A percentile compares a stretch with the other conserved stretches of the same genome.
Conservation (phyloP, 2,113 vertebrate species). For the Lipophrys pholis region DNA sequence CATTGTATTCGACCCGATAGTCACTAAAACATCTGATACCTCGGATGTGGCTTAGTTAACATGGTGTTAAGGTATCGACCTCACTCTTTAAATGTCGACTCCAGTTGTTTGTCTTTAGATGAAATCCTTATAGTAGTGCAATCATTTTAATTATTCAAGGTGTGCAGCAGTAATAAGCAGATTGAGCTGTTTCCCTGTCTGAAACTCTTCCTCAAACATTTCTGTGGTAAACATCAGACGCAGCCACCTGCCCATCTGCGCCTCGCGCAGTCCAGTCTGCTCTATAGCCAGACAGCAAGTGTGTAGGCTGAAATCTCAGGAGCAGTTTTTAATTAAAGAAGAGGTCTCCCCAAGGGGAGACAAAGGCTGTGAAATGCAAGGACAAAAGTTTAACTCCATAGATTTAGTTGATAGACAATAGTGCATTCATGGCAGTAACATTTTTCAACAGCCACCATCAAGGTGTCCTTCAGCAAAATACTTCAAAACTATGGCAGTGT, state of each 20-base stretch:
- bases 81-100: background rate
- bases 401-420: conserved; percentile 13
- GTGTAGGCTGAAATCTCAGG: conserved; percentile 22
- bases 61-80: conserved; percentile 22
- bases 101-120: background rate
- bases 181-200: background rate
- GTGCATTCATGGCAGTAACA: background rate
- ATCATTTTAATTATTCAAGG: conserved; percentile 5
- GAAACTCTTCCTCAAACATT: conserved; percentile 11
- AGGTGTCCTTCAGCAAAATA: conserved; percentile 42
- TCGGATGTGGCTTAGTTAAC: background rate
- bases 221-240: conserved; percentile 21
- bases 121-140: conserved; percentile 1
- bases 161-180: conserved; percentile 15
- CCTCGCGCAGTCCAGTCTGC: background rate
- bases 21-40: no score
- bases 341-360: conserved; percentile 37
- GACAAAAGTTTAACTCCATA: conserved; percentile 50
- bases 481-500: conserved; percentile 9
- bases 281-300: no score
- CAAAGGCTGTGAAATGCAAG: conserved; percentile 35
- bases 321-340: conserved; percentile 63
- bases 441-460: conserved; percentile 3
- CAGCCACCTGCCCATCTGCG: conserved; percentile 5
- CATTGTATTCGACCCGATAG: no score